Conservation (phyloP, 2,888 invertebrate species). For the Dermolepida albohirtum region DNA sequence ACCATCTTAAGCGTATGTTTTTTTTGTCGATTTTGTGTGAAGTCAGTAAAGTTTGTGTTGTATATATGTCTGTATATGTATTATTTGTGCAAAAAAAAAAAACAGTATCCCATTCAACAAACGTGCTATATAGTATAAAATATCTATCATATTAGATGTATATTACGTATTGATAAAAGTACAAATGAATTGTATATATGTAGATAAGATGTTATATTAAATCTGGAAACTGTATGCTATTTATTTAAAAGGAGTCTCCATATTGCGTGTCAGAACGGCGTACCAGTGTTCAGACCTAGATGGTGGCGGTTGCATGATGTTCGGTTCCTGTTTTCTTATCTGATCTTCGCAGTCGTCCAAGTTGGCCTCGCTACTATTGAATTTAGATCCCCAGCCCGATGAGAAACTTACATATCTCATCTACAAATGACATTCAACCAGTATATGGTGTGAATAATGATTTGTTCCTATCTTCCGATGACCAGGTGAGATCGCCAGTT, state of each 20-base stretch:
- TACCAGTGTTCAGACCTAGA: conserved; percentile 66
- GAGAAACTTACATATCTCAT: conserved; percentile 71
- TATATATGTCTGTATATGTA: too few species aligned
- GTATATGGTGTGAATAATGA: neutral
- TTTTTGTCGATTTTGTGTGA: neutral
- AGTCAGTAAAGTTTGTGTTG: too few species aligned
- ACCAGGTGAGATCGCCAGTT: neutral
- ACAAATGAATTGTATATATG: neutral
- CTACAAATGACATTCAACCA: conserved; percentile 60
- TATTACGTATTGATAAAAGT: too few species aligned
- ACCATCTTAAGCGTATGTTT: neutral
- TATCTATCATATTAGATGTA: too few species aligned
- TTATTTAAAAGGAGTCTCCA: conserved; percentile 53
- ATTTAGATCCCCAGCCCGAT: conserved; percentile 71
- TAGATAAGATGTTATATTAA: neutral
- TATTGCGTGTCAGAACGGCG: conserved; percentile 61
- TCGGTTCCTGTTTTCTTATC: conserved; percentile 51
- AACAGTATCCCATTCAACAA: too few species aligned
- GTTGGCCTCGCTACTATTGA: conserved; percentile 68
- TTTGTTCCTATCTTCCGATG: neutral
- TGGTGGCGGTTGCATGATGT: conserved; percentile 59
- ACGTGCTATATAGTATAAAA: too few species aligned
- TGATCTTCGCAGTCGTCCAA: conserved; percentile 72
- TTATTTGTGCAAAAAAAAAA: too few species aligned
- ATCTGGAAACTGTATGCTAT: conserved; percentile 50